Evolutionary conservation across 2,113 vertebrate species (phyloP), one percentile per base, ranked within the genome.

Genomic region (Micromys minutus): DNA sequence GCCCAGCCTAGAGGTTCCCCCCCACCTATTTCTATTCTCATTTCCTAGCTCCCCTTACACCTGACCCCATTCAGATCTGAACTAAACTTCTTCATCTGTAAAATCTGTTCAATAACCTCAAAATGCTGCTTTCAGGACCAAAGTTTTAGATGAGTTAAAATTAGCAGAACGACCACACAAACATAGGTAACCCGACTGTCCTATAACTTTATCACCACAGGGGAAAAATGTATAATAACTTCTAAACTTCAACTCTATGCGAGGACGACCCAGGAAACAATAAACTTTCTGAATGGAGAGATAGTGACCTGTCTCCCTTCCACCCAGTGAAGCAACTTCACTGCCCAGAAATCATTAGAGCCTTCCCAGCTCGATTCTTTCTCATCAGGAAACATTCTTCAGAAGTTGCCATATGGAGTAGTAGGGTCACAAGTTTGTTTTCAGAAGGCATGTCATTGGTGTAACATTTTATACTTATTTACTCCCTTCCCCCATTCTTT

Each of bases 141-240:
- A 45, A 69, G 52, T 69, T 47, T 87, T 52, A n/a, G 93, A 75
- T 86, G 85, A 85, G 16, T 96, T 88, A 69, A 93, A 90, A 71
- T 61, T 31, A 89, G 63, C 84, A 76, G 31, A 76, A 69, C 84
- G 3, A 55, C 36, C n/a, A 47, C 7, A 21, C n/a, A 89, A 94
- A 87, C 34, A 22, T 36, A 95, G n/a, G 31, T 57, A 57, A 63
- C 61, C 72, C 76, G 67, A 59, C 4, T 88, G 45, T 55, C 57
- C 29, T 89, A 50, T 63, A 52, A 87, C 45, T 91, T 45, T 86
- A 61, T 87, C 63, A 95, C 10, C 69, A 77, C 34, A 87, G 69
- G 36, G 71, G 0, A 31, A 26, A 86, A 76, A 47, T 59, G 61
- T 59, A 89, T 31, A 83, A 22, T 55, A 95, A 74, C 55, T 85